Base-by-base conservation (phyloP, 2,888 invertebrate genomes). In the Ypsolopha scabrella region DNA sequence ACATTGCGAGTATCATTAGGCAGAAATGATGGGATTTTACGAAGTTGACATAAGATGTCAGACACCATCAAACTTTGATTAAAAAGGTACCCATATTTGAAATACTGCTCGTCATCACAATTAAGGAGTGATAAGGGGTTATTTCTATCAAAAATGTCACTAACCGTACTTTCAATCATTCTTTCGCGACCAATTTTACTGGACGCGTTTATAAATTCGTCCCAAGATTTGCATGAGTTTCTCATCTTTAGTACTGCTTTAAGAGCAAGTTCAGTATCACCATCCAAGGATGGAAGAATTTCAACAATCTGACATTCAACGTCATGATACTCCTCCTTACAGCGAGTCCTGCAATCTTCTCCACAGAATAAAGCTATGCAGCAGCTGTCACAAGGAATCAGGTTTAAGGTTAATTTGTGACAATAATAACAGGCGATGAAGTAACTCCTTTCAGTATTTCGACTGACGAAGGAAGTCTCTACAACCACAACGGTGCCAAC, bases 321-420 rank as follows among this genome's bases (percentile, higher is more conserved):
- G 7, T n/a, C 36, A 37, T 54, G 54, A 8, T 9, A 44, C 11
- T 54, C 54, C 24, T 54, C 36, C 24, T 24, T 41, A 24, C 52
- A 51, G n/a, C 7, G 7, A 6, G 37, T 11, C n/a, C 14, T 50
- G 48, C 55, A 55, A 2, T 35, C 37, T 0, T 50, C 49, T 37
- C 50, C 44, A 44, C 55, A 55, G 38, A 55, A 55, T 14, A 55
- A 6, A 9, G 52, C 55, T 8, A 41, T 13, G 9, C 37, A 41
- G 36, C 55, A 55, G 7, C 41, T 49, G 9, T 13, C 43, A 33
- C 55, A 53, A 11, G 55, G 55, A 35, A 53, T 51, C 14, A 55
- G 44, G 46, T 55, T 55, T 10, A 53, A 39, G n/a, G 38, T 43
- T 9, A 51, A 10, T 24, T 48, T 51, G 14, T 51, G 52, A 34